Base-by-base conservation (phyloP, 2,113 vertebrate species). In the Melanerpes aurifrons region DNA sequence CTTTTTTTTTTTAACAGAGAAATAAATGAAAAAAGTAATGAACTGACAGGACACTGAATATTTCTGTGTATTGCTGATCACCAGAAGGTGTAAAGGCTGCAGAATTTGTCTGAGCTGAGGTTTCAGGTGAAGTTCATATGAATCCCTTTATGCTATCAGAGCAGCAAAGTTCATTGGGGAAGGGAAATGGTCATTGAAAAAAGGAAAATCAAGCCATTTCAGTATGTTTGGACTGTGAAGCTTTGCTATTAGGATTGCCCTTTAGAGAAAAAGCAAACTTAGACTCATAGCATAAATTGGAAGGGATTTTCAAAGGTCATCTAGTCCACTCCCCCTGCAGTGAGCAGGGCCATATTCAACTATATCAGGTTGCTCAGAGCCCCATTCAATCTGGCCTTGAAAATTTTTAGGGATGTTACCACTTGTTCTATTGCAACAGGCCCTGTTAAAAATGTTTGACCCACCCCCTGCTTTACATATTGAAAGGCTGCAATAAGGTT, bases 21-120 rank as follows among this genome's bases (percentile, higher is more conserved):
- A 96, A 76, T 43, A 59, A 82, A 85, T 29, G 6, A 87, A 85
- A 82, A n/a, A 71, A 86, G 20, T 57, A 72, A 86, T 40, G 11
- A 90, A 26, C 32, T 94, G 47, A 84, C 89, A 79, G 80, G 50
- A 76, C 20, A 20, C 14, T 4, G 45, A 32, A 62, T 59, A 12
- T 47, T 89, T 76, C 47, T 29, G 7, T 40, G 35, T 50, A 47
- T 26, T 82, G 25, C 21, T 35, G 56, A 70, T 32, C 8, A 8
- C 31, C 64, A 92, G 32, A 40, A 62, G 37, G 62, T 6, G 8
- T 7, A 58, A 67, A 53, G 59, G 61, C 73, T 75, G 32, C 47
- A 35, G 58, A 93, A 84, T 18, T 15, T 82, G 29, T 71, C 58
- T 82, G 73, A 82, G 25, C 13, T 54, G 50, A 90, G 66, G 89